These are phyloP conservation scores for Apis dorsata DNA, from an alignment of 1,140 invertebrate genomes.

Conservation along the genomic window DNA sequence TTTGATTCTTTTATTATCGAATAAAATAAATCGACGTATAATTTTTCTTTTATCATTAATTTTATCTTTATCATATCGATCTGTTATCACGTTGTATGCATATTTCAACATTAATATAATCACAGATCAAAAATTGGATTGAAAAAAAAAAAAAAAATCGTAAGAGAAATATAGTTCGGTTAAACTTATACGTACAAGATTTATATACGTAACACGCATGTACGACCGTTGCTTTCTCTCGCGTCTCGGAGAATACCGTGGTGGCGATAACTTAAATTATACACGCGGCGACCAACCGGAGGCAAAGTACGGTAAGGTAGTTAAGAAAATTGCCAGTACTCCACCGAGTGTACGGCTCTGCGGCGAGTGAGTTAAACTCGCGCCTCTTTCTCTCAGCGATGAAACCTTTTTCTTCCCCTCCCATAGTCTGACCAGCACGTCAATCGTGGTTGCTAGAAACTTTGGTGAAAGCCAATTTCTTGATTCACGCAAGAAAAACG, in stretches of 20 bases:
- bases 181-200: background rate
- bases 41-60: background rate
- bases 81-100: background rate
- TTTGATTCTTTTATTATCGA: background rate
- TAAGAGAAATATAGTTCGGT: background rate
- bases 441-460: conserved; percentile 41
- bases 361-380: conserved; percentile 46
- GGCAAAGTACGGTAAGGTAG: conserved; percentile 45
- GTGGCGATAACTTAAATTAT: conserved; percentile 54
- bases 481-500: conserved; percentile 23
- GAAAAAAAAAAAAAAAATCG: background rate
- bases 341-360: conserved; percentile 31
- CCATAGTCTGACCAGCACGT: background rate
- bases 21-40: background rate
- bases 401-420: background rate
- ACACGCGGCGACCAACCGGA: conserved; percentile 37
- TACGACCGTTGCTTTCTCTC: conserved; percentile 1
- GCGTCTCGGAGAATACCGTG: background rate
- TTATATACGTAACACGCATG: background rate
- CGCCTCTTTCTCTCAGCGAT: conserved; percentile 45
- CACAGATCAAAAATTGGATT: background rate
- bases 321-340: conserved; percentile 59
- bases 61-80: background rate
- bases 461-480: conserved; percentile 43
- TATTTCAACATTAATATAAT: background rate